Evolutionary conservation across 2,113 vertebrate species (phyloP).

Genomic region (Hiodon alosoides): DNA sequence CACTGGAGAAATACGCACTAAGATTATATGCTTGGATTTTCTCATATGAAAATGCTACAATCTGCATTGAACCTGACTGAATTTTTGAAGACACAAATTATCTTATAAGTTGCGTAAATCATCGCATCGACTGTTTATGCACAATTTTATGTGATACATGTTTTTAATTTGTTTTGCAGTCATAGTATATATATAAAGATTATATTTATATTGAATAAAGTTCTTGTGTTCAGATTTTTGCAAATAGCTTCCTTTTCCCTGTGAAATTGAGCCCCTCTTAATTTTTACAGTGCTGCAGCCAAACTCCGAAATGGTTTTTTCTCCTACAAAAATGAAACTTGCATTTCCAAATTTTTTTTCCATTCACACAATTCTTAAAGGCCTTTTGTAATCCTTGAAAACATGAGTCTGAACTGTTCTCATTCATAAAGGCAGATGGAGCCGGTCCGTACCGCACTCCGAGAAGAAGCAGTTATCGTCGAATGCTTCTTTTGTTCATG

Average conservation of each 20-base stretch:
- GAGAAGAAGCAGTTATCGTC: not conserved
- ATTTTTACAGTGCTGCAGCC: not conserved
- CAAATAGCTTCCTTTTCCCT: not conserved
- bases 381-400: not conserved
- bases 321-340: not conserved
- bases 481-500: not conserved
- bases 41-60: too few relatives aligned
- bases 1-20: not conserved
- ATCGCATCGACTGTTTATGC: not conserved
- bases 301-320: not conserved
- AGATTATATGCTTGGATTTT: too few relatives aligned
- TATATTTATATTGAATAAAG: not conserved
- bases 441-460: not conserved
- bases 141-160: not conserved
- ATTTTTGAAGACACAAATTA: too few relatives aligned
- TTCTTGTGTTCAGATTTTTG: not conserved
- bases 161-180: not conserved
- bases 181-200: not conserved
- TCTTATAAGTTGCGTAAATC: too few relatives aligned
- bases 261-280: too few relatives aligned
- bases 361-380: not conserved
- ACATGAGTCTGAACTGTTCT: not conserved
- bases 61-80: too few relatives aligned
- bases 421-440: not conserved
- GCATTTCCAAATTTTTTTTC: not conserved